Evolutionary conservation across 2,888 invertebrate species (phyloP).

Genomic region (Taenaris catops): DNA sequence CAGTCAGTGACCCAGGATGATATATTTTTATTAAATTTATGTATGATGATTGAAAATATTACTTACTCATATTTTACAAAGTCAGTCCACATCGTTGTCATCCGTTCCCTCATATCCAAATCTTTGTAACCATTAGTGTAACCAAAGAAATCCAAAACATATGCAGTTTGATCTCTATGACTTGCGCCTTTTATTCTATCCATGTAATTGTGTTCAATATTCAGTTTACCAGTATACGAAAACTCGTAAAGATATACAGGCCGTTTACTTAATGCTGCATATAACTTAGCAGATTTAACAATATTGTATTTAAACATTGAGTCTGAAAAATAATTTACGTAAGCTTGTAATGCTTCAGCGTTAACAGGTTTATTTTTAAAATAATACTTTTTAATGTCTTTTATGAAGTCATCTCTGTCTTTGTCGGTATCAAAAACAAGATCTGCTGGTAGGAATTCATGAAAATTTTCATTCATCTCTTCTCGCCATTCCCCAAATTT

Average conservation of each 20-base stretch:
- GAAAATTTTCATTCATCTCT: slow-evolving; percentile 60
- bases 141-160: slow-evolving; percentile 55
- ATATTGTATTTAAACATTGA: slow-evolving; percentile 63
- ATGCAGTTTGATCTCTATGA: slow-evolving; percentile 64
- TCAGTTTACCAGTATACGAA: slow-evolving; percentile 54
- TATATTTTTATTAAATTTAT: too few relatives aligned
- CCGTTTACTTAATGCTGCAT: slow-evolving; percentile 35
- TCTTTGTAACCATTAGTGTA: slow-evolving; percentile 47
- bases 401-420: slow-evolving; percentile 35
- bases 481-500: slow-evolving; percentile 54
- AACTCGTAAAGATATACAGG: slow-evolving; percentile 62
- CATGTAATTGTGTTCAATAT: slow-evolving; percentile 51
- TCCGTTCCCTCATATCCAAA: slow-evolving; percentile 51
- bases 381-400: slow-evolving; percentile 45
- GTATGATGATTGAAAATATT: too few relatives aligned
- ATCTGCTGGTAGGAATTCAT: slow-evolving; percentile 58
- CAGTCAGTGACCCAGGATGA: too few relatives aligned
- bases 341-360: slow-evolving; percentile 40
- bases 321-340: slow-evolving; percentile 63
- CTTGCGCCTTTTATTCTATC: slow-evolving; percentile 58
- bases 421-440: slow-evolving; percentile 41
- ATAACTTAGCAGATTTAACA: slow-evolving; percentile 54
- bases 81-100: slow-evolving; percentile 66
- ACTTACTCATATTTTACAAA: slow-evolving; percentile 62
- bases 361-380: slow-evolving; percentile 49